A percentile compares a stretch with the other conserved stretches of the same genome.
Evolutionary conservation across 2,113 vertebrate genomes (phyloP).

Genomic region (Lepidothrix coronata): DNA sequence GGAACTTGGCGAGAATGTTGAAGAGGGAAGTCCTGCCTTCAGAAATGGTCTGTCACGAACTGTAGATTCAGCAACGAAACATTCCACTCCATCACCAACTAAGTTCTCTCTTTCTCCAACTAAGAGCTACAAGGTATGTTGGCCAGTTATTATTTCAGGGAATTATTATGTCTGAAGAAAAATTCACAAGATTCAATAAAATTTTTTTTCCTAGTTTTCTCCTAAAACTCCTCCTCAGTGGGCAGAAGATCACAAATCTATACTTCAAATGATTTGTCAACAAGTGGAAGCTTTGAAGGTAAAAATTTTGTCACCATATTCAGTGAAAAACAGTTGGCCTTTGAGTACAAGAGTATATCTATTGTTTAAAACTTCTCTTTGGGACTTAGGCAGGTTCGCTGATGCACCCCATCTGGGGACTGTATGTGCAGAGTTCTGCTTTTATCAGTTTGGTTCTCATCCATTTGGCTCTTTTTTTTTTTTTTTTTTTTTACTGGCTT

Average conservation of each 20-base stretch:
- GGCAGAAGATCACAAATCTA: constrained; percentile 92
- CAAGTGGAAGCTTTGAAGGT: constrained; percentile 97
- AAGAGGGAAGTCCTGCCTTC: constrained; percentile 74
- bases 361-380: background rate
- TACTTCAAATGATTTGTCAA: constrained; percentile 93
- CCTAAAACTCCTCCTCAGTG: constrained; percentile 92
- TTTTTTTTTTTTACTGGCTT: background rate
- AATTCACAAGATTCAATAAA: background rate
- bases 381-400: background rate
- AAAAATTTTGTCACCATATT: background rate
- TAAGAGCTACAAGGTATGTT: constrained; percentile 85
- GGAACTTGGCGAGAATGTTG: constrained; percentile 83
- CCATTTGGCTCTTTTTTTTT: background rate
- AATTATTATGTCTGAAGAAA: background rate
- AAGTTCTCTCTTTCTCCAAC: constrained; percentile 84
- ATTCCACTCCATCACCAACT: constrained; percentile 84
- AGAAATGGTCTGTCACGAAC: constrained; percentile 74
- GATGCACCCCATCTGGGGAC: background rate
- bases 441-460: background rate
- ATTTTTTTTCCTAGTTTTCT: constrained; percentile 79
- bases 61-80: constrained; percentile 81
- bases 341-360: background rate
- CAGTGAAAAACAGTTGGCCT: background rate
- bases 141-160: background rate
- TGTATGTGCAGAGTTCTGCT: background rate